phyloP scores from a whole-genome alignment of 2,113 vertebrate genomes.

The Cygnus buccinator region DNA sequence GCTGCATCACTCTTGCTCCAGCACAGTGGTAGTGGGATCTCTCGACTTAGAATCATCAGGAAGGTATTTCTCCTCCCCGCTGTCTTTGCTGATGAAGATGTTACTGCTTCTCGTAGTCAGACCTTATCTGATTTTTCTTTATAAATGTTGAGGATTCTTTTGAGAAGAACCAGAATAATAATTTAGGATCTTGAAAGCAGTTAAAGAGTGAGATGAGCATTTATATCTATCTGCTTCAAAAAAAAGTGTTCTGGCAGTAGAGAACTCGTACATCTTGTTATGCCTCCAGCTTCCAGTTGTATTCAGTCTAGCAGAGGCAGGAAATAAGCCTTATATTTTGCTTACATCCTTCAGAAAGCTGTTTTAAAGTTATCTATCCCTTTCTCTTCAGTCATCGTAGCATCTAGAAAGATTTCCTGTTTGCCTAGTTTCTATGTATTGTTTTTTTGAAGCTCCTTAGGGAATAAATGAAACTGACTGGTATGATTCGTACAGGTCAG shows the following conservation, averaged over 20 bases:
- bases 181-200: background rate
- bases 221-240: background rate
- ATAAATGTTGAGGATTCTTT: background rate
- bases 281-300: background rate
- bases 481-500: background rate
- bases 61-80: background rate
- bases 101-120: background rate
- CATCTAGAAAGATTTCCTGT: background rate
- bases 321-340: background rate
- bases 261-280: background rate
- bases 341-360: background rate
- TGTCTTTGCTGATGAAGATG: background rate
- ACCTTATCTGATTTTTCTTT: background rate
- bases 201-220: background rate
- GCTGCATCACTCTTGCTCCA: fast-evolving
- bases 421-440: background rate
- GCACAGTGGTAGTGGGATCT: background rate
- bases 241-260: background rate
- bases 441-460: background rate
- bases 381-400: background rate
- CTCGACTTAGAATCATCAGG: too few relatives aligned
- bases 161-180: background rate
- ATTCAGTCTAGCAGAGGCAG: background rate
- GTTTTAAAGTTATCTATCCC: background rate
- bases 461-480: background rate